Evolutionary conservation across 2,888 invertebrate genomes (phyloP).

Genomic region (Gari tellinella): DNA sequence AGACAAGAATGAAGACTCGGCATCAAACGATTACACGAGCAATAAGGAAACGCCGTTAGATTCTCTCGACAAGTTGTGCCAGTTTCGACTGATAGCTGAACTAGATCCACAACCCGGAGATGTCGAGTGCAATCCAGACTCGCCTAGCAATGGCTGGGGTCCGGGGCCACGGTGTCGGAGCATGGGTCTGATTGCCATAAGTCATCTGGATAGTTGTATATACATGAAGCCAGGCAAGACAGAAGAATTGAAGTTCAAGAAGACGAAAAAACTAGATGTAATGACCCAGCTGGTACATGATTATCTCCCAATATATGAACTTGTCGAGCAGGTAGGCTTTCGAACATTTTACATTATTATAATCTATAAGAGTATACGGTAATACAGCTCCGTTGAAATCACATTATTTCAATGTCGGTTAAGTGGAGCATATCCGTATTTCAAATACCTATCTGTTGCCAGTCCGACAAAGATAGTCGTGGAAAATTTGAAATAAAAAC

Average conservation of each 20-base stretch:
- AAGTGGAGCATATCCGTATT: no score
- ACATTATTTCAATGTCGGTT: no score
- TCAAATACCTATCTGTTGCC: no score
- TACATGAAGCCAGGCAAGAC: conserved; percentile 56
- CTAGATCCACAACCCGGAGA: conserved; percentile 44
- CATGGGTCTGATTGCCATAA: conserved; percentile 53
- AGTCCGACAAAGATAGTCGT: no score
- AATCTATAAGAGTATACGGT: no score
- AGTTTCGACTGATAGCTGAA: conserved; percentile 56
- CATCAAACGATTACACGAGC: not conserved
- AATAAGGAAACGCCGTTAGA: not conserved
- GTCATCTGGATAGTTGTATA: conserved; percentile 59
- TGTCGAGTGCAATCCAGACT: conserved; percentile 56
- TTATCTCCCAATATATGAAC: conserved; percentile 45
- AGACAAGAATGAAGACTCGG: not conserved
- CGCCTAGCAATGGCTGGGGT: conserved; percentile 65
- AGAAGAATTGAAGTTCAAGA: conserved; percentile 54
- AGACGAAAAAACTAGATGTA: conserved; percentile 53
- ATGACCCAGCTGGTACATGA: conserved; percentile 54
- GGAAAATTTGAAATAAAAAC: no score
- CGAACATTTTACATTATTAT: not conserved
- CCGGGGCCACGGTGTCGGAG: conserved; percentile 55
- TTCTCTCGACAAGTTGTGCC: conserved; percentile 36
- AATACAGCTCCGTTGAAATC: no score
- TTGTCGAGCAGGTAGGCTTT: conserved; percentile 50